Evolutionary conservation across 2,797 vertebrate species (phyloP).

Genomic region (Pygocentrus nattereri): DNA sequence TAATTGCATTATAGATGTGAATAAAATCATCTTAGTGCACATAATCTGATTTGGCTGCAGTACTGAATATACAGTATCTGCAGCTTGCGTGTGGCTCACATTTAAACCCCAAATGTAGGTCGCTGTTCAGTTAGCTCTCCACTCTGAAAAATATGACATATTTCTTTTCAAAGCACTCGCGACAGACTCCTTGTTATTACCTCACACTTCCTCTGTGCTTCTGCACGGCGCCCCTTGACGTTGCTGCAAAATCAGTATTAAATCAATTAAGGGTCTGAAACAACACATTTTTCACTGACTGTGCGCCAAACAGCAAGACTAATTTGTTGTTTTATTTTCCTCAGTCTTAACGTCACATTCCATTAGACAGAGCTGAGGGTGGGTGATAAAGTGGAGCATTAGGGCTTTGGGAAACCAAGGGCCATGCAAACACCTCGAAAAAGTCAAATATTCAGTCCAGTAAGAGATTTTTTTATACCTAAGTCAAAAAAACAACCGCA

Average conservation of each 20-base stretch:
- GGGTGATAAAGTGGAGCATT: slow-evolving; percentile 52
- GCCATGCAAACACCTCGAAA: slow-evolving; percentile 33
- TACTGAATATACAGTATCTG: neutral
- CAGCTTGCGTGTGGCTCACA: neutral
- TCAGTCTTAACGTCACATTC: slow-evolving; percentile 57
- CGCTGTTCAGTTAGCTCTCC: neutral
- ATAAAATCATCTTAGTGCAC: neutral
- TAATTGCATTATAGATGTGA: slow-evolving; percentile 20
- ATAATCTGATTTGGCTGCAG: slow-evolving; percentile 22
- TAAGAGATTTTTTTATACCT: slow-evolving; percentile 32
- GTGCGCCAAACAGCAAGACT: slow-evolving; percentile 21
- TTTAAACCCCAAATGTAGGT: neutral
- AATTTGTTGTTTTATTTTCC: slow-evolving; percentile 53
- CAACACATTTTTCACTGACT: slow-evolving; percentile 52
- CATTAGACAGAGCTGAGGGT: slow-evolving; percentile 47
- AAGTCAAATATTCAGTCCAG: slow-evolving; percentile 25
- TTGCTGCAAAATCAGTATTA: slow-evolving; percentile 24
- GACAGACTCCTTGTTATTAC: slow-evolving; percentile 27
- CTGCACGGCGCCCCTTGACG: neutral
- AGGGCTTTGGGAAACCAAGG: slow-evolving; percentile 46
- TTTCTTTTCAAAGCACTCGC: slow-evolving; percentile 38
- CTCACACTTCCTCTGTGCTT: slow-evolving; percentile 10
- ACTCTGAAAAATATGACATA: slow-evolving; percentile 1
- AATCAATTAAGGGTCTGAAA: slow-evolving; percentile 50
- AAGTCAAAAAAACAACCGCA: slow-evolving; percentile 7